These are phyloP conservation scores for Centropus bengalensis DNA, from an alignment of 2,113 vertebrate genomes.

Conservation along the genomic window DNA sequence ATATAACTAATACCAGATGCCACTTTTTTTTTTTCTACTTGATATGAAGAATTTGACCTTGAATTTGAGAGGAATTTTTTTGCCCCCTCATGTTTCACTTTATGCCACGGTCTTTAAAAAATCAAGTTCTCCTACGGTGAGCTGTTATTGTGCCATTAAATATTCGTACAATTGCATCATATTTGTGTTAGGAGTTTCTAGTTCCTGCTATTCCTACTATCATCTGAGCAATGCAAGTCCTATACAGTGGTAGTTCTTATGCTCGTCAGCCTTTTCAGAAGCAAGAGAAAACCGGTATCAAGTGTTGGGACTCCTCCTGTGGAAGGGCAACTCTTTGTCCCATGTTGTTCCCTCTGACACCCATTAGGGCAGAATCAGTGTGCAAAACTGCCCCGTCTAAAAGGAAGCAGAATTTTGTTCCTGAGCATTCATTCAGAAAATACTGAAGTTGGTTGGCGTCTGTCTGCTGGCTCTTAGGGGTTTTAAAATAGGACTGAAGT, in stretches of 20 bases:
- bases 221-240: background rate
- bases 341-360: background rate
- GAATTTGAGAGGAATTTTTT: background rate
- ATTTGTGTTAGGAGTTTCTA: background rate
- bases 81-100: background rate
- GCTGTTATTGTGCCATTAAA: rapidly evolving
- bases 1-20: background rate
- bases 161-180: background rate
- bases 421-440: background rate
- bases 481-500: background rate
- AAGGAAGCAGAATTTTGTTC: background rate
- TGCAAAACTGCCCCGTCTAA: background rate
- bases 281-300: background rate
- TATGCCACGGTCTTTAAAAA: background rate
- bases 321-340: background rate
- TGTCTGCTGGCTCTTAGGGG: background rate
- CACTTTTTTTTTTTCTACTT: background rate
- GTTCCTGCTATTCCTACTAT: background rate
- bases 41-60: background rate
- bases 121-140: background rate
- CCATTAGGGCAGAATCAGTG: background rate
- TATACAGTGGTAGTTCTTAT: background rate
- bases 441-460: background rate
- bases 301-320: background rate
- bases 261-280: background rate